These are phyloP conservation scores for Colius striatus DNA, from an alignment of 2,113 vertebrate genomes.

Conservation along the genomic window DNA sequence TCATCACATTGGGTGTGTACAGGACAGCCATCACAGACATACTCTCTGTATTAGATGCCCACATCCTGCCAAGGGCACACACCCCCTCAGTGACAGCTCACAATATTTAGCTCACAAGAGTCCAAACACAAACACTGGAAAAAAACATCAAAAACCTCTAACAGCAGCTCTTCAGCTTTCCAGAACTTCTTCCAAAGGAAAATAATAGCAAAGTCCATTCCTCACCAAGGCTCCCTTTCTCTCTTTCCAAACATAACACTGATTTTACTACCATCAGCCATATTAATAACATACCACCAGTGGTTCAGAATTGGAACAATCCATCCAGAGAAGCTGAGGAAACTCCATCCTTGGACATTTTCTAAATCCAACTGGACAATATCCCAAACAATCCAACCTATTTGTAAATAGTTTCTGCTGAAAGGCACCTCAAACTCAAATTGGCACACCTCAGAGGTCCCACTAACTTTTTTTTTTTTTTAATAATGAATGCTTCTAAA, in stretches of 20 bases:
- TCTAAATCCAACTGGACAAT: neutral
- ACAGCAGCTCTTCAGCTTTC: neutral
- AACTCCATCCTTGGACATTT: neutral
- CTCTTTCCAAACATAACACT: neutral
- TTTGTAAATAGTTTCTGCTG: neutral
- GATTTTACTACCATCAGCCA: neutral
- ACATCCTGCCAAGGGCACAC: neutral
- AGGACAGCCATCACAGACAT: neutral
- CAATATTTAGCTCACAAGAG: neutral
- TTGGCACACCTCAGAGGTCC: rapidly evolving
- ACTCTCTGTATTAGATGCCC: neutral
- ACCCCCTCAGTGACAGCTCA: neutral
- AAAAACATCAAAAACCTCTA: neutral
- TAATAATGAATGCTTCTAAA: neutral
- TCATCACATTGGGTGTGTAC: rapidly evolving
- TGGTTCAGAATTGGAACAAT: neutral
- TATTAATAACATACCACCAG: neutral
- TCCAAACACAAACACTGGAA: neutral
- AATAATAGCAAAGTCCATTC: neutral
- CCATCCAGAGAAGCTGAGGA: neutral
- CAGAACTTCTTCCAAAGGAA: neutral
- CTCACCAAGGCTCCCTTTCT: neutral
- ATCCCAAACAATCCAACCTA: neutral
- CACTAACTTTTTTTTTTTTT: neutral
- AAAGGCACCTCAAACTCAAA: neutral